Evolutionary conservation across 2,888 invertebrate genomes (phyloP).

Genomic region (Saturnia japonica): DNA sequence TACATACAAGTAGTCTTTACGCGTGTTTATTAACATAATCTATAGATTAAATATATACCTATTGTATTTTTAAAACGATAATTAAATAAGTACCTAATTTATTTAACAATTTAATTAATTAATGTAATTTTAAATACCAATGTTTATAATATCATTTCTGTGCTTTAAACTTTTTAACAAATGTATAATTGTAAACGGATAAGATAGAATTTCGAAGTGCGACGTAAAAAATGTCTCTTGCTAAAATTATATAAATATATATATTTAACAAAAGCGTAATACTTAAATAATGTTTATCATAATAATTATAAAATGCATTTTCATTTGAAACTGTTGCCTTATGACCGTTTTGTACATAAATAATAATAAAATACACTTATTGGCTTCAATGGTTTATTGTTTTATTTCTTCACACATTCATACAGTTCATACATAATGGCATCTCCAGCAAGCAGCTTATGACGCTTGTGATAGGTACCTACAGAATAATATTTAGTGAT

Average conservation of each 20-base stretch:
- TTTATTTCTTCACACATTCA: slow-evolving; percentile 43
- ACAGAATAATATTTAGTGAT: too few relatives aligned
- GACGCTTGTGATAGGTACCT: too few relatives aligned
- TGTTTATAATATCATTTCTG: too few relatives aligned
- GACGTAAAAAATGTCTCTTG: slow-evolving; percentile 52
- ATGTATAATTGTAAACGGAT: not conserved
- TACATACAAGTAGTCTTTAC: too few relatives aligned
- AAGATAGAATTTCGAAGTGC: slow-evolving; percentile 33
- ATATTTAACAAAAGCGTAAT: slow-evolving; percentile 37
- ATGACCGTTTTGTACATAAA: slow-evolving; percentile 80
- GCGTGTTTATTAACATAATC: too few relatives aligned
- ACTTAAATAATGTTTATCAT: slow-evolving; percentile 50
- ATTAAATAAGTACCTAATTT: too few relatives aligned
- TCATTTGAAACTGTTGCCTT: slow-evolving; percentile 79
- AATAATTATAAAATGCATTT: slow-evolving; percentile 50
- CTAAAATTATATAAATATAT: slow-evolving; percentile 36
- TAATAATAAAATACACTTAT: slow-evolving; percentile 75
- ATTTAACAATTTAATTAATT: too few relatives aligned
- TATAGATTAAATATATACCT: too few relatives aligned
- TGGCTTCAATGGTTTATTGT: slow-evolving; percentile 68
- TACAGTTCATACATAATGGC: not conserved
- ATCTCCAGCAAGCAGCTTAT: not conserved
- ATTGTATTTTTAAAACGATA: too few relatives aligned
- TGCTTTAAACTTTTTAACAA: too few relatives aligned
- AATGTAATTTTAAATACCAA: too few relatives aligned